Conservation (phyloP, 2,888 invertebrate species). For the Plutella xylostella region DNA sequence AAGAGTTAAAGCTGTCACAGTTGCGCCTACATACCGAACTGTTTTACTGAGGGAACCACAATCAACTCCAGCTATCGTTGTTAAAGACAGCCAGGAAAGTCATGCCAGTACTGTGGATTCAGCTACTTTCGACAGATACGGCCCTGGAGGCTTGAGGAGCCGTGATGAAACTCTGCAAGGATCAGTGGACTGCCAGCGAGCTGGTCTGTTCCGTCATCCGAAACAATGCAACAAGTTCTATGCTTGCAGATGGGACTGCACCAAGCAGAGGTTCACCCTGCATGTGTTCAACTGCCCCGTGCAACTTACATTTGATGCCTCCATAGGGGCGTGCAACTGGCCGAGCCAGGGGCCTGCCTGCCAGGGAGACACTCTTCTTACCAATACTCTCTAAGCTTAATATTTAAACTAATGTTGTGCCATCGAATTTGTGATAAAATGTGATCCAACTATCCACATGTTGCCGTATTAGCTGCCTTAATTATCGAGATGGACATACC, state of each 20-base stretch:
- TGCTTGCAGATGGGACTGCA: slow-evolving; percentile 83
- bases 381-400: slow-evolving; percentile 54
- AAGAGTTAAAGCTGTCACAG: slow-evolving; percentile 46
- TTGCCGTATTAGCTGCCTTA: slow-evolving; percentile 20
- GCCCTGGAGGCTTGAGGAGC: slow-evolving; percentile 72
- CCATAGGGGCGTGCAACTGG: slow-evolving; percentile 84
- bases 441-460: slow-evolving; percentile 30
- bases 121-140: slow-evolving; percentile 70
- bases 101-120: slow-evolving; percentile 37
- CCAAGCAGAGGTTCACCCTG: slow-evolving; percentile 79
- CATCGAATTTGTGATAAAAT: slow-evolving; percentile 59
- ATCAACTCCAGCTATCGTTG: slow-evolving; percentile 24
- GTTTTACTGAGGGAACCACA: slow-evolving; percentile 45
- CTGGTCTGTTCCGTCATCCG: slow-evolving; percentile 77
- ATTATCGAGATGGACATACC: slow-evolving; percentile 31
- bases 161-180: slow-evolving; percentile 71
- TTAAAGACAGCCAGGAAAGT: slow-evolving; percentile 23
- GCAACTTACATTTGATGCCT: slow-evolving; percentile 80
- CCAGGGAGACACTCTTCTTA: slow-evolving; percentile 75
- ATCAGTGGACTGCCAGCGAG: slow-evolving; percentile 71
- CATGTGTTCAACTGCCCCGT: slow-evolving; percentile 84
- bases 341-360: slow-evolving; percentile 84
- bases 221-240: slow-evolving; percentile 86
- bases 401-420: slow-evolving; percentile 33
- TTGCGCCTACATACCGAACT: slow-evolving; percentile 54